Percentiles rank a stretch among this genome's conserved stretches.
Conservation (phyloP, 2,888 invertebrate species). For the Drosophila borborema region DNA sequence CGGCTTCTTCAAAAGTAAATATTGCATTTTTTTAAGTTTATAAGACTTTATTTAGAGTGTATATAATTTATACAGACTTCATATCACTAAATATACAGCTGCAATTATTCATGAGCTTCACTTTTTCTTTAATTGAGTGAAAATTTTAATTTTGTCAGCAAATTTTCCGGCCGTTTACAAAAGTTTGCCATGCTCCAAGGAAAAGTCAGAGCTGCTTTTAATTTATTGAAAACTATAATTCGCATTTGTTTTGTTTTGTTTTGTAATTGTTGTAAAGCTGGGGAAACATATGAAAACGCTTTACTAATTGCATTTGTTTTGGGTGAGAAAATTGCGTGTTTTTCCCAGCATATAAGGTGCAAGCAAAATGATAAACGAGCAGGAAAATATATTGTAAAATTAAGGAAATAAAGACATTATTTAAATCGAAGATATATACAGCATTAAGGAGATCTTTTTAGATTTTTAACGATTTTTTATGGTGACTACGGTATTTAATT, state of each 20-base stretch:
- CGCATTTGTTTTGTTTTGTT: background rate
- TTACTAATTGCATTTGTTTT: constrained; percentile 11
- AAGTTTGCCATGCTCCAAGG: constrained; percentile 6
- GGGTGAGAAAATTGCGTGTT: background rate
- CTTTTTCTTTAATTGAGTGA: constrained; percentile 1
- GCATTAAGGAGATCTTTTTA: background rate
- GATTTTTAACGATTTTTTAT: too few species aligned
- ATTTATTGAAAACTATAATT: constrained; percentile 8
- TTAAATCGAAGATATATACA: background rate
- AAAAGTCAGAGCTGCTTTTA: background rate
- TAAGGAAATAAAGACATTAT: background rate
- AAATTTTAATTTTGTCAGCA: constrained; percentile 20
- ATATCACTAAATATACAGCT: too few species aligned
- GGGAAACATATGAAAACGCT: constrained; percentile 6
- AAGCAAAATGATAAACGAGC: background rate
- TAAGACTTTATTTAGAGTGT: too few species aligned
- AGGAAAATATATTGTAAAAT: background rate
- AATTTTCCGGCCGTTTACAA: constrained; percentile 17
- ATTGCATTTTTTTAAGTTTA: too few species aligned
- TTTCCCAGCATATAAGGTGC: background rate
- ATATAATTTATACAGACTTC: too few species aligned
- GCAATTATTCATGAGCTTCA: too few species aligned
- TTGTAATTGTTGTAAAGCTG: background rate
- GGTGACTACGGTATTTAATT: too few species aligned
- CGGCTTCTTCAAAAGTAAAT: too few species aligned